Evolutionary conservation across 2,113 vertebrate genomes (phyloP).

Genomic region (human (Homo sapiens)): DNA sequence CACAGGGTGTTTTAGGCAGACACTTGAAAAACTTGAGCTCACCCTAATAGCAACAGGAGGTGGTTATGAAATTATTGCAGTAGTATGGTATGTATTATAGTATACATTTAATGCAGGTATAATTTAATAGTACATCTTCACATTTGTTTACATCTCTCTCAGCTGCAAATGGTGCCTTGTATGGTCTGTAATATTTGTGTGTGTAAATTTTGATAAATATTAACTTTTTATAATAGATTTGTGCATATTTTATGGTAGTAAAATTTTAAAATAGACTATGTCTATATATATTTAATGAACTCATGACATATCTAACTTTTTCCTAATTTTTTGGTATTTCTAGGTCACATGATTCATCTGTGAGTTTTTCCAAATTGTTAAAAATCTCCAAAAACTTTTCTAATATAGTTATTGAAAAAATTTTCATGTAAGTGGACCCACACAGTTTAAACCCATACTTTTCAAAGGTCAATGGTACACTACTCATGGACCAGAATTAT

Average conservation of each 20-base stretch:
- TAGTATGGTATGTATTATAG: neutral
- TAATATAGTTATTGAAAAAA: neutral
- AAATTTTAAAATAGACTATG: neutral
- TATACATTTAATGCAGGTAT: neutral
- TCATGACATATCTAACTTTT: neutral
- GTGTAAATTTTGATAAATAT: neutral
- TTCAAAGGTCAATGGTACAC: neutral
- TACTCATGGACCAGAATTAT: neutral
- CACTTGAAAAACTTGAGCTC: neutral
- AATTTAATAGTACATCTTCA: neutral
- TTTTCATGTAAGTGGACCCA: neutral
- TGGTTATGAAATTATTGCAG: neutral
- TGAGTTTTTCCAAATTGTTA: neutral
- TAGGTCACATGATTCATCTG: neutral
- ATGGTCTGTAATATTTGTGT: neutral
- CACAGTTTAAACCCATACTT: neutral
- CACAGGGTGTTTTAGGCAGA: neutral
- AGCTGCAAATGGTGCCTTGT: neutral
- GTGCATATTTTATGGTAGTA: neutral
- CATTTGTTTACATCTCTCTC: neutral
- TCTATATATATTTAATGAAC: neutral
- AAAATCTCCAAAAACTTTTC: neutral
- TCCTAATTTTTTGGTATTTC: neutral
- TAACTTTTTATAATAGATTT: neutral
- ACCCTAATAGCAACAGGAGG: neutral